Evolutionary conservation across 2,888 invertebrate genomes (phyloP).

Genomic region (Cephus pygmeus): DNA sequence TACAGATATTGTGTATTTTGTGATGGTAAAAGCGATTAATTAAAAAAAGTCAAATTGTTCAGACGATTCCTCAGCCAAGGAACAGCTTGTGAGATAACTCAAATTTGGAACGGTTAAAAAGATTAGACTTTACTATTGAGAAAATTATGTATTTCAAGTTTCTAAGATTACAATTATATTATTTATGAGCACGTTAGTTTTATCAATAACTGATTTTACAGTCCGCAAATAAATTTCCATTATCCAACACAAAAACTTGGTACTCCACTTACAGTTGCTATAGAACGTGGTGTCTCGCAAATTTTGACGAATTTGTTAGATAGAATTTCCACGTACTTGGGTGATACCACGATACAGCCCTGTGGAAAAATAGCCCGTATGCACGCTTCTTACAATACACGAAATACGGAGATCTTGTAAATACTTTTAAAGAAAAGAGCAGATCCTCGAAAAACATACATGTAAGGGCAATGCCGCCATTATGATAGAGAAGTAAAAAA

Average conservation of each 20-base stretch:
- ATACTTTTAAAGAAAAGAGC: constrained; percentile 38
- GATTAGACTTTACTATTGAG: constrained; percentile 33
- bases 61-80: constrained; percentile 26
- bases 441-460: constrained; percentile 30
- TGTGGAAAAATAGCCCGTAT: constrained; percentile 40
- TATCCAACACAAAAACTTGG: constrained; percentile 31
- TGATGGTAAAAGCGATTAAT: no score
- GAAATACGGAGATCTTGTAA: constrained; percentile 33
- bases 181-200: no score
- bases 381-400: constrained; percentile 38
- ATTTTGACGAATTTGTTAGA: constrained; percentile 37
- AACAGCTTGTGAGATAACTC: constrained; percentile 35
- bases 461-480: constrained; percentile 28
- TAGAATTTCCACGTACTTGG: constrained; percentile 28
- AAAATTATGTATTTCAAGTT: constrained; percentile 27
- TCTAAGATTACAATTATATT: not conserved
- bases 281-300: constrained; percentile 38
- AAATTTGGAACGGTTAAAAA: constrained; percentile 28
- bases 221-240: constrained; percentile 37
- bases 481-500: not conserved
- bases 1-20: no score
- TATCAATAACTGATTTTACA: constrained; percentile 10
- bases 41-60: not conserved
- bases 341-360: constrained; percentile 35
- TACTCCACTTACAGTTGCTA: constrained; percentile 37